Conservation (phyloP, 2,888 invertebrate genomes). For the Ryuthela nishihirai region DNA sequence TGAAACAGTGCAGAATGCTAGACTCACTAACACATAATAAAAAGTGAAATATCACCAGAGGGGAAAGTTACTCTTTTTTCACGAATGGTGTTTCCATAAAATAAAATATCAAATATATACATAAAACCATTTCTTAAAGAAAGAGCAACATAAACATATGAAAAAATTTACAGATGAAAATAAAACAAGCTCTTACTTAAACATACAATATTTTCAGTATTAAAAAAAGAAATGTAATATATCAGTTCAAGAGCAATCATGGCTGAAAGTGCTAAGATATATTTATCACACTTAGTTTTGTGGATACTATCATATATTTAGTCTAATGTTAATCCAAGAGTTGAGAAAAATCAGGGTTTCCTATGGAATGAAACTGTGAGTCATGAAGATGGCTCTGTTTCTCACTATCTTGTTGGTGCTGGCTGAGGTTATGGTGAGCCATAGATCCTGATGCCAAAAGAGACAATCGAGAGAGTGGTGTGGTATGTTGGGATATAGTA, state of each 20-base stretch:
- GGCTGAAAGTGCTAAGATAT: conserved; percentile 36
- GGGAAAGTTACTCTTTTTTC: conserved; percentile 1
- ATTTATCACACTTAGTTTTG: conserved; percentile 29
- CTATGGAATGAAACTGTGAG: conserved; percentile 34
- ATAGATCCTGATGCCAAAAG: conserved; percentile 34
- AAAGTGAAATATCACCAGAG: conserved; percentile 20
- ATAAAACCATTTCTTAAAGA: conserved; percentile 32
- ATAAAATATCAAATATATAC: conserved; percentile 38
- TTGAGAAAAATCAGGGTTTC: conserved; percentile 37
- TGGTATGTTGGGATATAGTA: conserved; percentile 34
- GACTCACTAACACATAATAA: conserved; percentile 16
- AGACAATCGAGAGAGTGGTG: conserved; percentile 32
- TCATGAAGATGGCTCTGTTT: conserved; percentile 32
- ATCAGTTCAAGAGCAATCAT: conserved; percentile 4
- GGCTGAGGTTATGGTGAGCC: conserved; percentile 29
- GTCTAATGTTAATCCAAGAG: conserved; percentile 26
- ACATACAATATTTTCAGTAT: conserved; percentile 30
- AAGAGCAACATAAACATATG: conserved; percentile 37
- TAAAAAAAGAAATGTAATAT: conserved; percentile 13
- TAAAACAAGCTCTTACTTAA: conserved; percentile 37
- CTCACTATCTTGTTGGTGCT: conserved; percentile 29
- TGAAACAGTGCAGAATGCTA: conserved; percentile 21
- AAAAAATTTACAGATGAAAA: conserved; percentile 38
- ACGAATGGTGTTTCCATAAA: conserved; percentile 22
- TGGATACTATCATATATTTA: neutral